A percentile compares a stretch with the other conserved stretches of the same genome.
phyloP scores from a whole-genome alignment of 1,140 invertebrate genomes.

The Calosoma granatense region DNA sequence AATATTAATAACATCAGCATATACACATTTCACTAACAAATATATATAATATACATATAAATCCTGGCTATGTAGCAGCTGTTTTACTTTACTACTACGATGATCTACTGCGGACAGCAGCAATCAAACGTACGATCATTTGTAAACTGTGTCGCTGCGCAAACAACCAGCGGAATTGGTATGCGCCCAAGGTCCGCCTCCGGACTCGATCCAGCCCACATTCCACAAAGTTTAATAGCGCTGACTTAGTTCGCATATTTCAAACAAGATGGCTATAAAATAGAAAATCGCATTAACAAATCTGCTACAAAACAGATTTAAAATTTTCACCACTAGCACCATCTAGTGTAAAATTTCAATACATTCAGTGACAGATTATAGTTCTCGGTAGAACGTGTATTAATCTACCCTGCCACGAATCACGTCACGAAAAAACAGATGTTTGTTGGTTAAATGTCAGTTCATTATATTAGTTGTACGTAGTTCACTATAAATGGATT shows the following conservation, averaged over 20 bases:
- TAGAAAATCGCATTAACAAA: conserved; percentile 1
- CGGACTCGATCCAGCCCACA: conserved; percentile 18
- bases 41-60: no score
- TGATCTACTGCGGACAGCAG: no score
- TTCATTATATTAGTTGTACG: neutral
- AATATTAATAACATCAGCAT: no score
- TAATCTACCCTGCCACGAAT: neutral
- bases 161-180: conserved; percentile 14
- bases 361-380: neutral
- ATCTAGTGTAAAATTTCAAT: neutral
- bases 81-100: no score
- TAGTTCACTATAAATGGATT: conserved; percentile 43
- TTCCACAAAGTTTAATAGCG: conserved; percentile 26
- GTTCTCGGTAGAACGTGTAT: neutral
- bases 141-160: conserved; percentile 17
- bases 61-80: no score
- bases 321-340: neutral
- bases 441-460: neutral
- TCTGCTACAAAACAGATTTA: neutral
- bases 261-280: conserved; percentile 16
- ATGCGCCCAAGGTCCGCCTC: conserved; percentile 19
- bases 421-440: neutral
- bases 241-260: conserved; percentile 22
- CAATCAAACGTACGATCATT: neutral
- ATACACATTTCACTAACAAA: no score